Evolutionary conservation across 2,113 vertebrate genomes (phyloP).

Genomic region (Psilopogon haemacephalus): DNA sequence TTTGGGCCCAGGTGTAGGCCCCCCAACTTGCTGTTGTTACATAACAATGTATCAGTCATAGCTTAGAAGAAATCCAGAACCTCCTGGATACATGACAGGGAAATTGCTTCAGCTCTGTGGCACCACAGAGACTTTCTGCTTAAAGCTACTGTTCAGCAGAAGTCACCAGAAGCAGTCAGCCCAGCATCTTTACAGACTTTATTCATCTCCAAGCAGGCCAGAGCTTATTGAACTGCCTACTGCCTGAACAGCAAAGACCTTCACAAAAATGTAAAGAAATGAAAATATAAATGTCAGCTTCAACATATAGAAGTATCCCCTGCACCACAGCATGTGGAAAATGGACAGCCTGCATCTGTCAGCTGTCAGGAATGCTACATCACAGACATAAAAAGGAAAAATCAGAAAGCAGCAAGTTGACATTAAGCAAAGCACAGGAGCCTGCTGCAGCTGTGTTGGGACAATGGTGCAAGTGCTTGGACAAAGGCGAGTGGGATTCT

Average conservation of each 20-base stretch:
- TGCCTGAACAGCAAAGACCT: neutral
- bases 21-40: no score
- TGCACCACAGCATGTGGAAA: neutral
- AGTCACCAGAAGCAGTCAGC: neutral
- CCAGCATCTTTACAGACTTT: neutral
- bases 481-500: neutral
- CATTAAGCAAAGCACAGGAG: neutral
- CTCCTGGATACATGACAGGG: neutral
- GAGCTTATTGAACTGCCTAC: neutral
- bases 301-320: neutral
- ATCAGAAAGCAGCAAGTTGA: neutral
- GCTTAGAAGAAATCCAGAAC: neutral
- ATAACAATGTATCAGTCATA: neutral
- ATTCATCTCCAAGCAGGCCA: neutral
- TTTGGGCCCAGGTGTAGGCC: no score
- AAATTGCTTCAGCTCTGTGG: neutral
- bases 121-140: neutral
- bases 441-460: neutral
- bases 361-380: neutral
- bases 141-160: neutral
- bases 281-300: neutral
- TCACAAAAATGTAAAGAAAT: neutral
- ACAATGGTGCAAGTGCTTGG: neutral
- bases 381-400: neutral
- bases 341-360: neutral